These are phyloP conservation scores for Eulemur rubriventer DNA, from an alignment of 2,797 vertebrate genomes.

Conservation along the genomic window DNA sequence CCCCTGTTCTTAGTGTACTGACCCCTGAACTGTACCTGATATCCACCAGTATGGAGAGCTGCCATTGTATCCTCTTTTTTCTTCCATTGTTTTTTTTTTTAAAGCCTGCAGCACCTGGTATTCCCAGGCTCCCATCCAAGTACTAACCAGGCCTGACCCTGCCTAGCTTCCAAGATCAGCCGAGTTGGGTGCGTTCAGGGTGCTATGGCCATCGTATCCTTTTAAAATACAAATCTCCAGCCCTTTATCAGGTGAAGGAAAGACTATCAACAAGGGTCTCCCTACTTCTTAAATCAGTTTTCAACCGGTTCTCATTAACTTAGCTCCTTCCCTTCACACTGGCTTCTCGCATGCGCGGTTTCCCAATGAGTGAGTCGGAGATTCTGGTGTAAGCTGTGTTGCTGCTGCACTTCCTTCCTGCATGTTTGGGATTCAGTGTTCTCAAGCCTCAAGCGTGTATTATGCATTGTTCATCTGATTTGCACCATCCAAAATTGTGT, in stretches of 20 bases:
- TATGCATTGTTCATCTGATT: not conserved
- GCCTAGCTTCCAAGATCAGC: no score
- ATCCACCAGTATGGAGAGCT: not conserved
- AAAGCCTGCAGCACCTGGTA: no score
- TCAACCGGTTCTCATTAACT: constrained; percentile 21
- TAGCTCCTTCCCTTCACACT: not conserved
- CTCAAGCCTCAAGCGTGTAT: not conserved
- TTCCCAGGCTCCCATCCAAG: no score
- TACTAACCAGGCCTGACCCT: no score
- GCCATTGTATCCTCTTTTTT: not conserved
- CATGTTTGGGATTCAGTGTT: not conserved
- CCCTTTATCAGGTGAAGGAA: not conserved
- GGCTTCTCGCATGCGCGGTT: not conserved
- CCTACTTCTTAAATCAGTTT: constrained; percentile 46
- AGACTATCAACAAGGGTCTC: not conserved
- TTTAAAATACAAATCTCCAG: not conserved
- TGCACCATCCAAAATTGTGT: not conserved
- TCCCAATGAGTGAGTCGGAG: not conserved
- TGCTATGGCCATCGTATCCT: not conserved
- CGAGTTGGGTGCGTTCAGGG: no score
- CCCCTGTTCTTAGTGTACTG: not conserved
- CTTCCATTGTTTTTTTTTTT: no score
- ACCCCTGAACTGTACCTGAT: not conserved
- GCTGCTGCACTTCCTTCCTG: not conserved
- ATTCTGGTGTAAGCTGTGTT: not conserved